Evolutionary conservation across 2,888 invertebrate genomes (phyloP), one percentile per base, ranked within the genome.

Genomic region (Napeogenes sylphis): DNA sequence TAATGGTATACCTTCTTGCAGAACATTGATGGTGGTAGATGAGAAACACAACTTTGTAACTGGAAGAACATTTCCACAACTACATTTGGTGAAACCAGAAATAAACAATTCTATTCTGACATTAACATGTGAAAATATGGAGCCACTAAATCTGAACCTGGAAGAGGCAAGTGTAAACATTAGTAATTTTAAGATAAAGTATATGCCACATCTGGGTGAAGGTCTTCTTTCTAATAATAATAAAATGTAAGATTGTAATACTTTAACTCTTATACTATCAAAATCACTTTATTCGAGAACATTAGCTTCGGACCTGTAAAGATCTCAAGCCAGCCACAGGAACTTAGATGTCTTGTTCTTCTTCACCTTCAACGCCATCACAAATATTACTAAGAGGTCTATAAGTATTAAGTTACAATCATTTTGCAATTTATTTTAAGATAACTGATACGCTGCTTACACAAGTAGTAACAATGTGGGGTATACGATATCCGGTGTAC

Each of bases 11-110:
- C 21, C 21, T 42, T 10, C 21, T 72, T 72, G 4, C 77, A 92
- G 93, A 69, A 82, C 90, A 1, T 79, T 93, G 51, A 92, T 93
- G 92, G 86, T 93, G 12, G 84, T 92, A 21, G 91, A 92, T 65
- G 82, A 90, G 0, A 82, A 92, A 65, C 87, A 91, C 14, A 89
- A 91, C 72, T 93, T 93, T 73, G 81, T 93, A 30, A 92, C 93
- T 0, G 93, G 90, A 2, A 81, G 93, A 66, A 87, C 84, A 30
- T 81, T 87, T 68, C 93, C 93, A 0, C 90, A 88, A 70, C 81
- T 93, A 72, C 85, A 93, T 30, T 81, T 88, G 71, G 85, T 93
- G 8, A 80, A 84, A 1, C 92, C 93, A 0, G 82, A 83, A 10
- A 71, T 93, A 21, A 82, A 80, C n/a, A 89, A 78, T 8, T 90